phyloP scores from a whole-genome alignment of 2,113 vertebrate species.

The Anarrhichthys ocellatus region DNA sequence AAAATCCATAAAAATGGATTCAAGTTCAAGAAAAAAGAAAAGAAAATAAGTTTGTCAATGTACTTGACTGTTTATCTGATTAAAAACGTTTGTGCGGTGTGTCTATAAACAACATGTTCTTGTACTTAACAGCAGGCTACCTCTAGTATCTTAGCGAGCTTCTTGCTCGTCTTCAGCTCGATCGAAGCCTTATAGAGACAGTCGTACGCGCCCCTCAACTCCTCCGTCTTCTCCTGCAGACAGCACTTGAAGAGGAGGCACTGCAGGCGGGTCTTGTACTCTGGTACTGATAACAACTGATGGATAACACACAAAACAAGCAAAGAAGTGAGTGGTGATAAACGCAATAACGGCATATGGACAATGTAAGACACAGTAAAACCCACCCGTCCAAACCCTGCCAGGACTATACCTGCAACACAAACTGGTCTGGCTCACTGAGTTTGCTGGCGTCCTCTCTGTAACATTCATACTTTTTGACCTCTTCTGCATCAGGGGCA shows the following conservation, averaged over 20 bases:
- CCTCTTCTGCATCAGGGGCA: conserved; percentile 92
- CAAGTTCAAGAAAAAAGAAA: background rate
- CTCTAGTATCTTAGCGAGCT: conserved; percentile 98
- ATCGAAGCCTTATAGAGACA: conserved; percentile 92
- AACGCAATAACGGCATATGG: background rate
- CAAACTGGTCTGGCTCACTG: conserved; percentile 96
- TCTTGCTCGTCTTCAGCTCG: conserved; percentile 95
- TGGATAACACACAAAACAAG: background rate
- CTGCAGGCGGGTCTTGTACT: conserved; percentile 93
- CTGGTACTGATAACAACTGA: conserved; percentile 87
- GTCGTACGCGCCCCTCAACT: conserved; percentile 91
- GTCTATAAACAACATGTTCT: background rate
- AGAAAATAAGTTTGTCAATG: background rate
- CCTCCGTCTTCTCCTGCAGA: conserved; percentile 95
- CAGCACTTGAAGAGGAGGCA: conserved; percentile 94
- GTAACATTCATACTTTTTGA: conserved; percentile 91
- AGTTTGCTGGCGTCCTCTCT: conserved; percentile 89
- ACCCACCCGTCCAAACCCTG: background rate
- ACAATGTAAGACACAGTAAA: background rate
- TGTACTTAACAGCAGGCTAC: conserved; percentile 70
- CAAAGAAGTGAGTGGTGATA: background rate
- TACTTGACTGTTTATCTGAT: background rate
- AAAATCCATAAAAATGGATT: background rate
- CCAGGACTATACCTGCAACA: conserved; percentile 88
- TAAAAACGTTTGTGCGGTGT: background rate